Conservation (phyloP, 1,140 invertebrate species). For the Agraylea sexmaculata region DNA sequence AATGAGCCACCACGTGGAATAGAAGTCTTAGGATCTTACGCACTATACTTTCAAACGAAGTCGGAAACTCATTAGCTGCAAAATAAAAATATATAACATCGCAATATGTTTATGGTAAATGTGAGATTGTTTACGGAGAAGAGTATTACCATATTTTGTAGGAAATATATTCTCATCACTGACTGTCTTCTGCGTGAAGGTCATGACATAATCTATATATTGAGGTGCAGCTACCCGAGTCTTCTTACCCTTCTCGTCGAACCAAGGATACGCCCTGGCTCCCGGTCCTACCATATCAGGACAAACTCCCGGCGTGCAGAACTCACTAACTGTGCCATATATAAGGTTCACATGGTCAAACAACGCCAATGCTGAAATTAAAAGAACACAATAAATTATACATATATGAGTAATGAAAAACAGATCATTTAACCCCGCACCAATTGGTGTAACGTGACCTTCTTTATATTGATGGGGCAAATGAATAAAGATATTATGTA, state of each 20-base stretch:
- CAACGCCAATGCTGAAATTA: slow-evolving; percentile 81
- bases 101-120: background rate
- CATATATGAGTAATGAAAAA: too few relatives aligned
- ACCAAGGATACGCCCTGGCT: slow-evolving; percentile 93
- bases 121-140: background rate
- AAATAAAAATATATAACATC: too few relatives aligned
- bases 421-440: background rate
- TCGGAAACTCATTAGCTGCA: slow-evolving; percentile 89
- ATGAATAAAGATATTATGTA: too few relatives aligned
- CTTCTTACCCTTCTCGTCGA: slow-evolving; percentile 98
- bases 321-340: slow-evolving; percentile 95
- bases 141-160: slow-evolving; percentile 92
- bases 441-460: too few relatives aligned
- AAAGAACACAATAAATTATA: too few relatives aligned
- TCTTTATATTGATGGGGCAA: too few relatives aligned
- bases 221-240: slow-evolving; percentile 91
- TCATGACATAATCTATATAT: slow-evolving; percentile 98
- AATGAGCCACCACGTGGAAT: slow-evolving; percentile 95
- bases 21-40: slow-evolving; percentile 92
- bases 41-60: slow-evolving; percentile 86
- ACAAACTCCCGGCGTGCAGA: slow-evolving; percentile 88
- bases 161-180: slow-evolving; percentile 95
- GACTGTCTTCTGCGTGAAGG: slow-evolving; percentile 92
- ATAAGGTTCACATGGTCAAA: slow-evolving; percentile 97
- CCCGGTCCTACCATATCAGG: slow-evolving; percentile 91